Percentiles rank a stretch among this genome's conserved stretches.
phyloP scores from a whole-genome alignment of 2,797 vertebrate genomes.

The Sebastes variabilis region DNA sequence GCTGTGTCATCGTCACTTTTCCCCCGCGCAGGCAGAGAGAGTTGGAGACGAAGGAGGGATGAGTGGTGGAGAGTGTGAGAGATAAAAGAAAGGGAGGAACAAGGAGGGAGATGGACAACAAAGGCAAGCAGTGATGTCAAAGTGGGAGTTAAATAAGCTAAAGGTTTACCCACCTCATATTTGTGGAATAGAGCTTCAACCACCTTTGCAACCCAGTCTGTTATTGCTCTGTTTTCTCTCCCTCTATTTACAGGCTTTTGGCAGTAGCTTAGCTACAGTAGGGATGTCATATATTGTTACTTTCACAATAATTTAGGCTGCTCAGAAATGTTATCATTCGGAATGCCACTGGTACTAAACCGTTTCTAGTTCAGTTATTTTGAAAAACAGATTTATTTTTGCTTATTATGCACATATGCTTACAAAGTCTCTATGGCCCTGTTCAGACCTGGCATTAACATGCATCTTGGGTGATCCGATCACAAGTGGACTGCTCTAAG shows the following conservation, averaged over 20 bases:
- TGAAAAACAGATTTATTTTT: neutral
- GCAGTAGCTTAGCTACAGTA: neutral
- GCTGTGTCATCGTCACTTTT: conserved; percentile 34
- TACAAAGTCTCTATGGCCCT: neutral
- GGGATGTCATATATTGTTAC: neutral
- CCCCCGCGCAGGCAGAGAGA: neutral
- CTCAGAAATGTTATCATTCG: neutral
- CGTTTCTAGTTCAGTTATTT: neutral
- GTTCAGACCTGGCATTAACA: no score
- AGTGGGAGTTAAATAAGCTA: neutral
- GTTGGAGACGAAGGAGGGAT: neutral
- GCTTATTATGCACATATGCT: neutral
- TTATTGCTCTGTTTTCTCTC: neutral
- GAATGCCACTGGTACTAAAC: neutral
- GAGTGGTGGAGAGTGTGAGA: neutral
- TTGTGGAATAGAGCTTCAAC: neutral
- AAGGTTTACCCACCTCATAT: neutral
- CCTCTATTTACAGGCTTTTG: neutral
- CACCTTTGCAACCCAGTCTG: neutral
- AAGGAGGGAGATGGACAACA: neutral
- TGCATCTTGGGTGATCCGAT: no score
- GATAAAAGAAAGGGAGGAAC: neutral
- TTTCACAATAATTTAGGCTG: neutral
- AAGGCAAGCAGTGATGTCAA: neutral
- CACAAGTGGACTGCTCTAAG: no score